Evolutionary conservation across 2,888 invertebrate genomes (phyloP), one percentile per base, ranked within the genome.

Genomic region (Asteroscopus sphinx): DNA sequence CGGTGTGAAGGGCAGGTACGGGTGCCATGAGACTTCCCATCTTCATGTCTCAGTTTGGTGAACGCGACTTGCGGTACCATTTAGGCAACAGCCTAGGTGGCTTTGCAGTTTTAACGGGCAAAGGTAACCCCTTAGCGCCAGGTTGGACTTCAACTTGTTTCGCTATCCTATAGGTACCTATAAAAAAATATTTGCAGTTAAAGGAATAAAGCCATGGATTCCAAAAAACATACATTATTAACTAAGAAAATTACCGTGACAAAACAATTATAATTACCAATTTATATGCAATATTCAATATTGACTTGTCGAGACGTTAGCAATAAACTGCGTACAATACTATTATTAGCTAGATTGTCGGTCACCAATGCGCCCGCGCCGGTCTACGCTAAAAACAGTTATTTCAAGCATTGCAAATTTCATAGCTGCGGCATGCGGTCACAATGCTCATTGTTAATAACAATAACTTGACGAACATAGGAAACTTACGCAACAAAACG

Each of bases 401-500:
- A 69, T 77, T 73, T 57, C 44, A 60, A 63, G 35, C 51, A 60
- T 76, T 79, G 73, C 79, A 68, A 80, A 76, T 72, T 71, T 68
- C 74, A 68, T 66, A 56, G 63, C 63, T 39, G 41, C 15, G 60
- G 60, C 65, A 39, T 64, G 57, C 64, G 44, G 72, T 68, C 73
- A 82, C 80, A 82, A 80, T 82, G 60, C 57, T 54, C 67, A 79
- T 82, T 80, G 82, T 82, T 80, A 64, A 62, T 68, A 76, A 79
- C 77, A 77, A 73, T 78, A 70, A 77, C 54, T 73, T 64, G 53
- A 66, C 46, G 53, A 49, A 66, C 64, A 28, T 68, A 64, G 58
- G 42, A 47, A 39, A 32, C 42, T 75, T 73, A 48, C 71, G 68
- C 61, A 76, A 75, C 12, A 9, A 3, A 39, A 63, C 69, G 73